These are phyloP conservation scores for Eupithecia vulgata DNA, from an alignment of 2,888 invertebrate genomes.

Conservation along the genomic window DNA sequence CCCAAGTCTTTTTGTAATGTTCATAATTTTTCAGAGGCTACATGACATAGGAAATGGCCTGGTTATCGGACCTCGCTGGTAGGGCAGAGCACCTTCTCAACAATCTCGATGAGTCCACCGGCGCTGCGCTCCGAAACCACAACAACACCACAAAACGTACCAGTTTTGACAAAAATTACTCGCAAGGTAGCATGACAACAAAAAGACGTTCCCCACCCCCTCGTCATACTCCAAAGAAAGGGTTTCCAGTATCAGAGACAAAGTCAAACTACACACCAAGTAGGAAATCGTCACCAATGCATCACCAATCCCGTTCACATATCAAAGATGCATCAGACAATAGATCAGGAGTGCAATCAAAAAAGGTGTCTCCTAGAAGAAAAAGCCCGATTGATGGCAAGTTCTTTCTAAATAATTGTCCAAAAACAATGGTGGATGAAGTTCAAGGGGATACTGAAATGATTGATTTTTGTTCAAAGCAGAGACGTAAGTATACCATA, in stretches of 20 bases:
- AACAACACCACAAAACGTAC: slow-evolving; percentile 50
- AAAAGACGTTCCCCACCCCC: slow-evolving; percentile 40
- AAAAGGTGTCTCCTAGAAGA: slow-evolving; percentile 48
- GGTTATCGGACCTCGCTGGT: slow-evolving; percentile 89
- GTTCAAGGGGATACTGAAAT: slow-evolving; percentile 47
- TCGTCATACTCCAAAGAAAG: slow-evolving; percentile 53
- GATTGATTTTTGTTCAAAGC: slow-evolving; percentile 55
- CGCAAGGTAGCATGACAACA: background rate
- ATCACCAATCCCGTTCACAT: slow-evolving; percentile 45
- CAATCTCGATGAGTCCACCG: slow-evolving; percentile 89
- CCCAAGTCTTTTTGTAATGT: background rate
- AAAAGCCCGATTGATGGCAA: slow-evolving; percentile 44
- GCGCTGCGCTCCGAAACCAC: slow-evolving; percentile 83
- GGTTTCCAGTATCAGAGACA: slow-evolving; percentile 51
- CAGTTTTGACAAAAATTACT: slow-evolving; percentile 50
- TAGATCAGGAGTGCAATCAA: slow-evolving; percentile 36
- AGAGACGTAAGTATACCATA: slow-evolving; percentile 62
- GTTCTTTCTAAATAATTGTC: slow-evolving; percentile 59
- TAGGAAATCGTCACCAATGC: slow-evolving; percentile 51
- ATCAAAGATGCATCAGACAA: slow-evolving; percentile 46
- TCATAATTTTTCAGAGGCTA: slow-evolving; percentile 44
- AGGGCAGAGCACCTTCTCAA: slow-evolving; percentile 90
- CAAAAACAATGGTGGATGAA: slow-evolving; percentile 64
- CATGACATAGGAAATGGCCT: slow-evolving; percentile 83
- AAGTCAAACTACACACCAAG: slow-evolving; percentile 51